Conservation (phyloP, 2,113 vertebrate species). For the Ursus arctos region DNA sequence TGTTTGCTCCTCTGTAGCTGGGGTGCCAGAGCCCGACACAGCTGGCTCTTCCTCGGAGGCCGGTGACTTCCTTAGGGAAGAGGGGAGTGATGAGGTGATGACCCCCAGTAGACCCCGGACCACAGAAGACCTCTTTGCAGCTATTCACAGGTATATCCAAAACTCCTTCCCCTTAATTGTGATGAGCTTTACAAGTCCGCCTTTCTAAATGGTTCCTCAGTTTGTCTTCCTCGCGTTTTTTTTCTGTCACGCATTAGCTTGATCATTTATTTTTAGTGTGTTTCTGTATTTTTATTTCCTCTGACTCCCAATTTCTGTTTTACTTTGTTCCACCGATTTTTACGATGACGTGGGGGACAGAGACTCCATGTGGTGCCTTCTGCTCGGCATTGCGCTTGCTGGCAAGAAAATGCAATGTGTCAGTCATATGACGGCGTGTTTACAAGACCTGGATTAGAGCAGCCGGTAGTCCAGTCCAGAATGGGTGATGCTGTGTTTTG, state of each 20-base stretch:
- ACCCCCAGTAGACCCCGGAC: constrained; percentile 94
- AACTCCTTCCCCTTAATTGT: background rate
- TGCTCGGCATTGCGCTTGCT: constrained; percentile 91
- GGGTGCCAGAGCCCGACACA: constrained; percentile 89
- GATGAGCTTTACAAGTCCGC: background rate
- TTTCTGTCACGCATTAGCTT: constrained; percentile 74
- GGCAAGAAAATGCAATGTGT: constrained; percentile 90
- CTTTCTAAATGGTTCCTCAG: background rate
- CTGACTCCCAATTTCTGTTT: constrained; percentile 78
- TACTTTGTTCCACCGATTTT: constrained; percentile 83
- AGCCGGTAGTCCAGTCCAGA: constrained; percentile 83
- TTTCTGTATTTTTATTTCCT: constrained; percentile 84
- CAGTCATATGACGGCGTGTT: constrained; percentile 85
- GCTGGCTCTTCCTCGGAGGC: constrained; percentile 83
- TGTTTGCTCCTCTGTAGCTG: constrained; percentile 86
- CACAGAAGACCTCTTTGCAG: constrained; percentile 98
- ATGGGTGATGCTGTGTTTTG: constrained; percentile 71
- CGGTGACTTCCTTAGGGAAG: constrained; percentile 83
- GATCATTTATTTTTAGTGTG: constrained; percentile 81
- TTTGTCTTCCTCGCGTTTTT: background rate
- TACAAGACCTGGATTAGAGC: constrained; percentile 88
- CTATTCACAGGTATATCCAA: constrained; percentile 96
- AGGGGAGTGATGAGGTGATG: constrained; percentile 87
- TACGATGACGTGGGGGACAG: constrained; percentile 87
- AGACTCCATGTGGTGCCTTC: constrained; percentile 87